A percentile compares a stretch with the other conserved stretches of the same genome.
Evolutionary conservation across 2,888 invertebrate species (phyloP).

Genomic region (Limnephilus marmoratus): DNA sequence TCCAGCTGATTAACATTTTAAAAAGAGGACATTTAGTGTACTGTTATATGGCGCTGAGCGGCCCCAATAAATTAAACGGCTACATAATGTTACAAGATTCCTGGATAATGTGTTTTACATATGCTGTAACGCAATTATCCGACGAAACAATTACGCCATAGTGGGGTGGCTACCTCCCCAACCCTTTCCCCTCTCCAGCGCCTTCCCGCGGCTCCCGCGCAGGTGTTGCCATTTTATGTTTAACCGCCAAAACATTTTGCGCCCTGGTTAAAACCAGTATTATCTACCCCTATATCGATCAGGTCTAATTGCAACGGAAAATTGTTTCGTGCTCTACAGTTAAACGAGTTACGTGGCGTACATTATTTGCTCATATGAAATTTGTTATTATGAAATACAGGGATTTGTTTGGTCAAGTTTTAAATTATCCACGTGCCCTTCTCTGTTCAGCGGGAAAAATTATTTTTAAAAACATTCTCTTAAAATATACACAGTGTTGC

Average conservation of each 20-base stretch:
- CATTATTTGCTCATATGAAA: not conserved
- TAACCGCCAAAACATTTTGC: conserved; percentile 39
- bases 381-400: not conserved
- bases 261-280: conserved; percentile 19
- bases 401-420: not conserved
- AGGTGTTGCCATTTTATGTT: conserved; percentile 30
- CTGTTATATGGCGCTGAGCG: not conserved
- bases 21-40: not conserved
- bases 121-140: conserved; percentile 50
- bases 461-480: not conserved
- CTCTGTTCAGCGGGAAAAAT: not conserved
- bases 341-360: not conserved
- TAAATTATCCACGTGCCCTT: not conserved
- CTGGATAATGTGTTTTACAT: conserved; percentile 35
- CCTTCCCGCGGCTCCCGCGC: conserved; percentile 10
- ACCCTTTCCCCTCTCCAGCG: not conserved
- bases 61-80: conserved; percentile 21
- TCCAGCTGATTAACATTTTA: not conserved
- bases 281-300: conserved; percentile 26
- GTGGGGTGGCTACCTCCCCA: conserved; percentile 17
- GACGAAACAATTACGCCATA: conserved; percentile 50
- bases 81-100: not conserved
- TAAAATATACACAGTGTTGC: not conserved
- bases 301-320: conserved; percentile 17
- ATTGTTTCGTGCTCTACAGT: conserved; percentile 21